phyloP scores from a whole-genome alignment of 2,888 invertebrate genomes.

The Eupithecia inturbata region DNA sequence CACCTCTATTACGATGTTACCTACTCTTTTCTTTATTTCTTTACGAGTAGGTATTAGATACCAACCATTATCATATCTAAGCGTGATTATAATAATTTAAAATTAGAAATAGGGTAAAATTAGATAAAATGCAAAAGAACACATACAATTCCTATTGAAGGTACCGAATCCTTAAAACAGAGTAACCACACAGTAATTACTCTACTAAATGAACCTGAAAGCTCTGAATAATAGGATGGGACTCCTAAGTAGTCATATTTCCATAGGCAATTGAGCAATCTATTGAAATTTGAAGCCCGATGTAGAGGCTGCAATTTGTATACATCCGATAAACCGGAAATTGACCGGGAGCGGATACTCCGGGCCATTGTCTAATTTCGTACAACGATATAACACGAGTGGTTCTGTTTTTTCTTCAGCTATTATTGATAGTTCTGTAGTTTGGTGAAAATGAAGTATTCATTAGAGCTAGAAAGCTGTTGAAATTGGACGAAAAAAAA shows the following conservation, averaged over 20 bases:
- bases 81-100: no score
- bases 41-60: no score
- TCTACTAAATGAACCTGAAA: background rate
- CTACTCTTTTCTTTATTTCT: no score
- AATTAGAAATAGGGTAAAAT: no score
- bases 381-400: slow-evolving; percentile 8
- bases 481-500: background rate
- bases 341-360: slow-evolving; percentile 37
- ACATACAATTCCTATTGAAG: background rate
- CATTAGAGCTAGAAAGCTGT: background rate
- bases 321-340: slow-evolving; percentile 40
- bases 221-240: background rate
- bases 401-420: background rate
- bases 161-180: no score
- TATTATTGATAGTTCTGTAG: background rate
- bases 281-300: slow-evolving; percentile 27
- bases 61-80: no score
- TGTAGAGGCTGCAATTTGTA: slow-evolving; percentile 33
- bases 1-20: no score
- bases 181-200: no score
- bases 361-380: slow-evolving; percentile 30
- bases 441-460: background rate
- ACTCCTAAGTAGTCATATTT: slow-evolving; percentile 4
- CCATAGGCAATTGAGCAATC: slow-evolving; percentile 22
- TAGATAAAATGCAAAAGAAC: background rate